These are phyloP conservation scores for Neelides folsomi DNA, from an alignment of 2,888 invertebrate genomes.

Conservation along the genomic window DNA sequence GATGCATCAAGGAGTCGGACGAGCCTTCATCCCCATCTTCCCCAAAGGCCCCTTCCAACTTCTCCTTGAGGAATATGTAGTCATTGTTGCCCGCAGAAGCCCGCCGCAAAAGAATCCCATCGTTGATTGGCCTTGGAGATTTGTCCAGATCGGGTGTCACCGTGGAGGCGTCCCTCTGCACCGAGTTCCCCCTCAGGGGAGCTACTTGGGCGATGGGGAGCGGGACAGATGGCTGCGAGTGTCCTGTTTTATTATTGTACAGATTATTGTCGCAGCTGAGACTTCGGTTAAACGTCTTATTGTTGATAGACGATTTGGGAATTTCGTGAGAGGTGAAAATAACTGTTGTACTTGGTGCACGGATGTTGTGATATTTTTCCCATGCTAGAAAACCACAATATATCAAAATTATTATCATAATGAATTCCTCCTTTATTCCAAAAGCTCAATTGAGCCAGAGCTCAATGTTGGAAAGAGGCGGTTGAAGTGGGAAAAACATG, in stretches of 20 bases:
- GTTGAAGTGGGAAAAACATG: no score
- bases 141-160: slow-evolving; percentile 8
- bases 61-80: slow-evolving; percentile 4
- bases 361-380: slow-evolving; percentile 36
- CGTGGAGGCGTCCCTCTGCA: not conserved
- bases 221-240: slow-evolving; percentile 23
- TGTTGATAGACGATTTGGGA: slow-evolving; percentile 12
- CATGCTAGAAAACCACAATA: slow-evolving; percentile 30
- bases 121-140: not conserved
- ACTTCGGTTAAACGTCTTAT: slow-evolving; percentile 24
- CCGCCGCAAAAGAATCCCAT: not conserved
- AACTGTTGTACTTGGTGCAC: slow-evolving; percentile 36
- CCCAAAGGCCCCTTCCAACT: slow-evolving; percentile 1
- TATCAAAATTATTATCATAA: not conserved
- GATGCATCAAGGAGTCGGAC: slow-evolving; percentile 9
- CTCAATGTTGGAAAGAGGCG: no score
- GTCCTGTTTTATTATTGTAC: slow-evolving; percentile 32
- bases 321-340: slow-evolving; percentile 36
- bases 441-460: no score
- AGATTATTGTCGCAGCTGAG: slow-evolving; percentile 30
- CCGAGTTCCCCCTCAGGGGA: slow-evolving; percentile 20
- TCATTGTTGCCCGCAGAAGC: not conserved
- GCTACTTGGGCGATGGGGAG: slow-evolving; percentile 32
- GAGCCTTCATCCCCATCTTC: not conserved
- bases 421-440: not conserved